Evolutionary conservation across 2,797 vertebrate genomes (phyloP).

Genomic region (Tauraco hartlaubi): DNA sequence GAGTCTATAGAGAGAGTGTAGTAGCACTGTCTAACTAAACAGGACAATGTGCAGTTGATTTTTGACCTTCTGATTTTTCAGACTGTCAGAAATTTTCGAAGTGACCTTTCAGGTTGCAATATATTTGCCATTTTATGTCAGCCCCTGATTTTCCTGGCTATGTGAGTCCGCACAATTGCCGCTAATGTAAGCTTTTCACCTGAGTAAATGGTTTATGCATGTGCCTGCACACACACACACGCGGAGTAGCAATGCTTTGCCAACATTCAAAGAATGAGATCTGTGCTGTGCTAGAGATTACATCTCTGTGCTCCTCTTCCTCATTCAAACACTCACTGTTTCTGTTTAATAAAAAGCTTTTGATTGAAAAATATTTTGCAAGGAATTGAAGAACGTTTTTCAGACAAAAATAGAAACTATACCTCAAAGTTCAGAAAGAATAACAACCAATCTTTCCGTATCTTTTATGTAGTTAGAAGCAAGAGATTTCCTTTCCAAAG

Average conservation of each 20-base stretch:
- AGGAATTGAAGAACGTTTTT: background rate
- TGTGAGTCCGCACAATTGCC: background rate
- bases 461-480: background rate
- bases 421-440: background rate
- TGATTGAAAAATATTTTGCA: background rate
- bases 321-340: background rate
- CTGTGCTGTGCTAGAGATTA: background rate
- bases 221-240: background rate
- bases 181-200: slow-evolving; percentile 58
- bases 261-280: background rate
- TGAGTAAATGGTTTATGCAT: slow-evolving; percentile 5
- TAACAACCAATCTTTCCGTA: background rate
- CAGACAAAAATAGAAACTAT: background rate
- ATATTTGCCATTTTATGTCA: slow-evolving; percentile 70
- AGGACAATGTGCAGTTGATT: slow-evolving; percentile 53
- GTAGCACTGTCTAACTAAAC: background rate
- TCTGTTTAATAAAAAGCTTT: background rate
- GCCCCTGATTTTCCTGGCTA: slow-evolving; percentile 33
- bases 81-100: slow-evolving; percentile 69
- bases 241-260: background rate
- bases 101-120: slow-evolving; percentile 69
- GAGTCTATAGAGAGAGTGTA: background rate
- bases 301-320: background rate
- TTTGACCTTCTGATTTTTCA: slow-evolving; percentile 71
- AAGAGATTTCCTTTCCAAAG: background rate